Percentiles rank a stretch among this genome's conserved stretches.
phyloP scores from a whole-genome alignment of 2,888 invertebrate genomes.

The Aelia acuminata region DNA sequence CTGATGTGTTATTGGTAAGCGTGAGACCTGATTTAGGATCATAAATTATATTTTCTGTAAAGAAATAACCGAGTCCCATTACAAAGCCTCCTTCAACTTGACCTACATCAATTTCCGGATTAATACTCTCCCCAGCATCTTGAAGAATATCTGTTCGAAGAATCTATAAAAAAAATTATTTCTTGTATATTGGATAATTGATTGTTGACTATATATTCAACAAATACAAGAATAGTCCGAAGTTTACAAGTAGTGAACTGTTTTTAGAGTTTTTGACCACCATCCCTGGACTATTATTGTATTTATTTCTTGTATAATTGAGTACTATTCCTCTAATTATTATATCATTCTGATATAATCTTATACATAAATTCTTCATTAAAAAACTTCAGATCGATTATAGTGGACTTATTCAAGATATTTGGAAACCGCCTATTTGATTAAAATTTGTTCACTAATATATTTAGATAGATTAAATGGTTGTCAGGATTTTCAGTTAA shows the following conservation, averaged over 20 bases:
- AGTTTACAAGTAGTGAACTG: too few relatives aligned
- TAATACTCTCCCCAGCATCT: constrained; percentile 81
- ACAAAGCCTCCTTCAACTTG: constrained; percentile 74
- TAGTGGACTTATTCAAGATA: background rate
- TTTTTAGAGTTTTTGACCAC: too few relatives aligned
- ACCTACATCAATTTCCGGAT: constrained; percentile 81
- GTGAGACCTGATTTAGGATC: constrained; percentile 77
- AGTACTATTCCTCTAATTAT: background rate
- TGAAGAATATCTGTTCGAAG: constrained; percentile 80
- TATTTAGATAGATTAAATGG: too few relatives aligned
- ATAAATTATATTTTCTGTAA: constrained; percentile 79
- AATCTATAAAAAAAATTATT: constrained; percentile 69
- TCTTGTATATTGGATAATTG: too few relatives aligned
- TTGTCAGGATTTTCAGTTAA: too few relatives aligned
- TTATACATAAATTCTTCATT: background rate
- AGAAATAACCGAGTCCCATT: constrained; percentile 80
- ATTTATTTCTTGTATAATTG: background rate
- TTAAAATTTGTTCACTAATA: background rate
- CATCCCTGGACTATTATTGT: too few relatives aligned
- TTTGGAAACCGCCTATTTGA: background rate
- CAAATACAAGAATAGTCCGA: too few relatives aligned
- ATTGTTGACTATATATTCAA: too few relatives aligned
- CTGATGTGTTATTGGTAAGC: constrained; percentile 85
- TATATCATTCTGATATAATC: background rate
- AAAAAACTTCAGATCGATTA: background rate